phyloP scores from a whole-genome alignment of 2,797 vertebrate genomes.

The Dendrocincla tyrannina region DNA sequence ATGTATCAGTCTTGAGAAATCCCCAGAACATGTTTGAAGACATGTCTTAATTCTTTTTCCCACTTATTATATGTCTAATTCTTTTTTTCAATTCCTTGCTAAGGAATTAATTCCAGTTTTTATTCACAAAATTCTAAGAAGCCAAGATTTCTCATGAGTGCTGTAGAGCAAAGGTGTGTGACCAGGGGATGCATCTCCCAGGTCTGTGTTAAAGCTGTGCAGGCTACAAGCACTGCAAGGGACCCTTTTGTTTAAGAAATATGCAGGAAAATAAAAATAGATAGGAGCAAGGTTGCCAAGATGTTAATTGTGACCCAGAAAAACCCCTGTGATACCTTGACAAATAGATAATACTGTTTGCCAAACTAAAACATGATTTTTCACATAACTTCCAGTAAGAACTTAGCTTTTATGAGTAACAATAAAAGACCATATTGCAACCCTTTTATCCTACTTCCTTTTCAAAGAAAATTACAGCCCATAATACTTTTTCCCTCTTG shows the following conservation, averaged over 20 bases:
- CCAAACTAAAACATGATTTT: background rate
- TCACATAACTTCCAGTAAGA: background rate
- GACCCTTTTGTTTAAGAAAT: background rate
- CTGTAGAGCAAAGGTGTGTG: background rate
- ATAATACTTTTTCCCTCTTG: background rate
- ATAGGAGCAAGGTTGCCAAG: background rate
- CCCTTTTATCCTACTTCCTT: constrained; percentile 27
- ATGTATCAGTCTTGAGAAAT: background rate
- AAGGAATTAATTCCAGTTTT: background rate
- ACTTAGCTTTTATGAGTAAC: background rate
- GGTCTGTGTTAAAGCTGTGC: background rate
- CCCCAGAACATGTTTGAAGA: background rate
- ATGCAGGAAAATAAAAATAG: background rate
- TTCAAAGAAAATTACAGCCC: constrained; percentile 6
- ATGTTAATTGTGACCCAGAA: background rate
- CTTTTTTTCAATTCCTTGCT: background rate
- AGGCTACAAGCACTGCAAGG: background rate
- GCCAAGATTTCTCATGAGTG: background rate
- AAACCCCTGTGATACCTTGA: background rate
- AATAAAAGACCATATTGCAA: background rate
- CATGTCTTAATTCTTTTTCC: background rate
- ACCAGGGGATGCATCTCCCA: background rate
- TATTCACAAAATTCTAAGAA: background rate
- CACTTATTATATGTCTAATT: background rate
- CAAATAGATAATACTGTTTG: background rate